phyloP scores from a whole-genome alignment of 1,140 invertebrate species.

The Sarcophaga bullata region DNA sequence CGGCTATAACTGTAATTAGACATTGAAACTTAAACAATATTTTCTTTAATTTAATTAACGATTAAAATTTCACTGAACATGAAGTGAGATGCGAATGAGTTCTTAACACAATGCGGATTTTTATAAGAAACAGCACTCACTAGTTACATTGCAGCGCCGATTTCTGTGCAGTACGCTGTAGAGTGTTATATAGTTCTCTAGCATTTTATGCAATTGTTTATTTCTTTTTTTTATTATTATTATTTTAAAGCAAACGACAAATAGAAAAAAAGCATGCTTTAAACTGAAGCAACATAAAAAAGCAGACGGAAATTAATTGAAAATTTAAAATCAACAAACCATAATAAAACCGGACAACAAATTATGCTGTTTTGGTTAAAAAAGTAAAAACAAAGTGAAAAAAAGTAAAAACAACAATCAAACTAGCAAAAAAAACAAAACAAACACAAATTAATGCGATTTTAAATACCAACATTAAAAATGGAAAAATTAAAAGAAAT shows the following conservation, averaged over 20 bases:
- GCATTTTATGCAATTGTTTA: too few relatives aligned
- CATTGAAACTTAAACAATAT: too few relatives aligned
- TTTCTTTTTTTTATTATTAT: too few relatives aligned
- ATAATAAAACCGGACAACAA: slow-evolving; percentile 26
- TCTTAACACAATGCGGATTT: too few relatives aligned
- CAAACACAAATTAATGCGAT: slow-evolving; percentile 13
- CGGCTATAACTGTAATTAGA: too few relatives aligned
- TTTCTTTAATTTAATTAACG: too few relatives aligned
- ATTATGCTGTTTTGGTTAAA: slow-evolving; percentile 19
- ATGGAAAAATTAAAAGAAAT: not conserved
- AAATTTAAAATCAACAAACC: slow-evolving; percentile 22
- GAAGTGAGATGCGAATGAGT: too few relatives aligned
- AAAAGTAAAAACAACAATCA: not conserved
- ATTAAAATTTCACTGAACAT: too few relatives aligned
- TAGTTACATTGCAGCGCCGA: too few relatives aligned
- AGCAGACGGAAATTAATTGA: slow-evolving; percentile 18
- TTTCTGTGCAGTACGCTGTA: too few relatives aligned
- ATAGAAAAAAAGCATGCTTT: not conserved
- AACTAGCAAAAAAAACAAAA: not conserved
- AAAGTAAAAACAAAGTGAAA: not conserved
- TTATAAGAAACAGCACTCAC: too few relatives aligned
- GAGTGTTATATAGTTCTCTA: too few relatives aligned
- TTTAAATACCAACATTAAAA: slow-evolving; percentile 2
- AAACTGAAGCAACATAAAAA: not conserved
- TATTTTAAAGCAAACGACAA: not conserved